Percentiles rank a stretch among this genome's conserved stretches.
Conservation (phyloP, 1,140 invertebrate genomes). For the Atopsyche davidsoni region DNA sequence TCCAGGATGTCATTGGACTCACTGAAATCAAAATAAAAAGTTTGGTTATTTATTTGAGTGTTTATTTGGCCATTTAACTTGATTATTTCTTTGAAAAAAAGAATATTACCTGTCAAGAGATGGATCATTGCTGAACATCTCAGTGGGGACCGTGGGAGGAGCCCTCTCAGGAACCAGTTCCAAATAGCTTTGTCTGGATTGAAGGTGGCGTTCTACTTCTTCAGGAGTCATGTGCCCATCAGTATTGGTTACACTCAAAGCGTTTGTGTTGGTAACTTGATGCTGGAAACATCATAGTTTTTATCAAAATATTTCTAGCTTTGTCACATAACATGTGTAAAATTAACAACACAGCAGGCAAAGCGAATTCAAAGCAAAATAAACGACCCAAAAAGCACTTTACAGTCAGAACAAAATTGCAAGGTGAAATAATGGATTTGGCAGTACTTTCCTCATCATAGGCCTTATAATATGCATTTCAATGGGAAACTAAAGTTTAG, state of each 20-base stretch:
- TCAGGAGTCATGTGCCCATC: slow-evolving; percentile 86
- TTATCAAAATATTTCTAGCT: not conserved
- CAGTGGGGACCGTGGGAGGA: slow-evolving; percentile 80
- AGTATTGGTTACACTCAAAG: slow-evolving; percentile 50
- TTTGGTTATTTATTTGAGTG: slow-evolving; percentile 6
- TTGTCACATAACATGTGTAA: too few relatives aligned
- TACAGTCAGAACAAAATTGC: too few relatives aligned
- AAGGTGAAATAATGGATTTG: too few relatives aligned
- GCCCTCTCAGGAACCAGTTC: slow-evolving; percentile 79
- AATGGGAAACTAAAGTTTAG: too few relatives aligned
- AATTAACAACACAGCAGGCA: too few relatives aligned
- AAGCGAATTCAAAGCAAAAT: too few relatives aligned
- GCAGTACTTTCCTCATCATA: too few relatives aligned
- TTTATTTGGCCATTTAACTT: not conserved
- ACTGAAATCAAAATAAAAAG: slow-evolving; percentile 53
- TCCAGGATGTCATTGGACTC: slow-evolving; percentile 76
- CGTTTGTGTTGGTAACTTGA: slow-evolving; percentile 30
- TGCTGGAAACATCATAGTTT: slow-evolving; percentile 33
- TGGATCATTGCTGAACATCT: slow-evolving; percentile 90
- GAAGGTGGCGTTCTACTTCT: slow-evolving; percentile 83
- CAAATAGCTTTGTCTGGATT: slow-evolving; percentile 74
- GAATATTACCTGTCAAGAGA: slow-evolving; percentile 64
- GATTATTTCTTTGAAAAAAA: not conserved
- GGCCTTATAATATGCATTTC: too few relatives aligned
- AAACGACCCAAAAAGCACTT: too few relatives aligned